phyloP scores from a whole-genome alignment of 1,140 invertebrate species.

The Mylabris phalerata region DNA sequence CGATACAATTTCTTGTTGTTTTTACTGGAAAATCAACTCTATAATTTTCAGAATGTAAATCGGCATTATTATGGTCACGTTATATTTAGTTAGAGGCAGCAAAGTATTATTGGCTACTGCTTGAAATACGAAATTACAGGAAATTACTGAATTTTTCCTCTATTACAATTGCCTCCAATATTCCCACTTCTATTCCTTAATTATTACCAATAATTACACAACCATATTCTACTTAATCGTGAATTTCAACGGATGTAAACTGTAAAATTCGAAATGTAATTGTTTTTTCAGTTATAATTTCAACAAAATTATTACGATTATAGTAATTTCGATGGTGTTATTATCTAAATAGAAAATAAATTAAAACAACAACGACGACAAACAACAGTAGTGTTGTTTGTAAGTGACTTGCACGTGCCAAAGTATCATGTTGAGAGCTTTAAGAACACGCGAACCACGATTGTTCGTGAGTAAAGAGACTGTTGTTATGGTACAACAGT shows the following conservation, averaged over 20 bases:
- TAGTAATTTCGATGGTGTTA: not conserved
- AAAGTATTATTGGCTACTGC: not conserved
- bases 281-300: too few relatives aligned
- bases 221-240: too few relatives aligned
- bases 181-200: too few relatives aligned
- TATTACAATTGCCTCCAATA: too few relatives aligned
- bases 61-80: not conserved
- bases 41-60: too few relatives aligned
- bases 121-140: slow-evolving; percentile 5
- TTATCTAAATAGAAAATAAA: not conserved
- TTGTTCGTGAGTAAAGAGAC: slow-evolving; percentile 12
- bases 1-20: too few relatives aligned
- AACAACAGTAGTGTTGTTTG: slow-evolving; percentile 9
- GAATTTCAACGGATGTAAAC: too few relatives aligned
- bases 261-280: too few relatives aligned
- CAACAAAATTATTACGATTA: too few relatives aligned
- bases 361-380: not conserved
- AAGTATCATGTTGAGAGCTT: slow-evolving; percentile 10
- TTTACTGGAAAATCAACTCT: too few relatives aligned
- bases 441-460: slow-evolving; percentile 17
- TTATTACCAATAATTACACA: too few relatives aligned
- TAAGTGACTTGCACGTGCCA: slow-evolving; percentile 14
- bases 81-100: slow-evolving; percentile 3
- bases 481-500: slow-evolving; percentile 1
- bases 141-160: not conserved